Conservation (phyloP, 1,140 invertebrate species). For the Trichonephila clavipes region DNA sequence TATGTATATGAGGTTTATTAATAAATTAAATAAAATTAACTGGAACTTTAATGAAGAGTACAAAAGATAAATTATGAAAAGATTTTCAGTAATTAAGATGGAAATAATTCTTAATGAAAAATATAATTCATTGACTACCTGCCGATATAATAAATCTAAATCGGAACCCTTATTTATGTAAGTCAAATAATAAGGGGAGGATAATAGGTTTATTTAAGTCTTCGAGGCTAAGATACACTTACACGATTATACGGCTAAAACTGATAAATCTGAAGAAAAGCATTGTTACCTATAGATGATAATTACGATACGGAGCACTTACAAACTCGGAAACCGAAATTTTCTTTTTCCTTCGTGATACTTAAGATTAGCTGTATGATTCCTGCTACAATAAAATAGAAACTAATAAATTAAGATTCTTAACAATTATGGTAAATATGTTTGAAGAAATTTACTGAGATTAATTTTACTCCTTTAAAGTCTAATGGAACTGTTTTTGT, state of each 20-base stretch:
- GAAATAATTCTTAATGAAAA: neutral
- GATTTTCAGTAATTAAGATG: neutral
- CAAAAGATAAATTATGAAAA: neutral
- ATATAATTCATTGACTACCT: neutral
- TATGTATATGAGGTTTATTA: neutral
- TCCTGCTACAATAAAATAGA: neutral
- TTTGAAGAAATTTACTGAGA: too few species aligned
- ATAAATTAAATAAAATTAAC: neutral
- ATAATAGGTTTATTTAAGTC: neutral
- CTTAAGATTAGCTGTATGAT: too few species aligned
- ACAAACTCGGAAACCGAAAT: too few species aligned
- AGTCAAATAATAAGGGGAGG: neutral
- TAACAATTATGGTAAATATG: too few species aligned
- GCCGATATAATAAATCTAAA: neutral
- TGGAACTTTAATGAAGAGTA: too few species aligned
- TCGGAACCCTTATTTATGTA: neutral
- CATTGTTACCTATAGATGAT: neutral
- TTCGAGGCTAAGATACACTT: constrained; percentile 9
- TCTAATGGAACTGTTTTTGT: too few species aligned
- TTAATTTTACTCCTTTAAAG: too few species aligned
- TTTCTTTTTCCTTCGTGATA: too few species aligned
- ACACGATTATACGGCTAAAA: neutral
- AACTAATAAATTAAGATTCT: neutral
- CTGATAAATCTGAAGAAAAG: neutral
- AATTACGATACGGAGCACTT: too few species aligned